Percentiles rank a stretch among this genome's conserved stretches.
Evolutionary conservation across 2,888 invertebrate genomes (phyloP).

Genomic region (Allacma fusca): DNA sequence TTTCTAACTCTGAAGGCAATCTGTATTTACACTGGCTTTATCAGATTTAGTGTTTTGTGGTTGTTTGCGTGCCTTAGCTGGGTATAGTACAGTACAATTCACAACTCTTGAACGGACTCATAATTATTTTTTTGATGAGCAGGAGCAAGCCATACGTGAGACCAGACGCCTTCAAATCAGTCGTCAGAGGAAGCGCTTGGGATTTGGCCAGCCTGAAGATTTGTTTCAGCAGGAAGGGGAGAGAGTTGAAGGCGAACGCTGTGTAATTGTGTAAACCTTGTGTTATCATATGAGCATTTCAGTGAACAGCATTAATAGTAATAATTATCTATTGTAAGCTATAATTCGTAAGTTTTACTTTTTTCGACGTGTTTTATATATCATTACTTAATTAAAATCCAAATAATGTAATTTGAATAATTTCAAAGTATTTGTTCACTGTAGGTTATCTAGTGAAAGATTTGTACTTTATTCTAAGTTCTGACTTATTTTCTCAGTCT

Average conservation of each 20-base stretch:
- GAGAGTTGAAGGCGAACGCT: slow-evolving; percentile 54
- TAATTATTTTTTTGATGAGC: background rate
- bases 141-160: slow-evolving; percentile 62
- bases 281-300: background rate
- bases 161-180: slow-evolving; percentile 52
- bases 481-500: too few species aligned
- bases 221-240: slow-evolving; percentile 58
- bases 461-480: too few species aligned
- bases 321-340: slow-evolving; percentile 4
- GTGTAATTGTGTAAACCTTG: slow-evolving; percentile 52
- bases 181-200: slow-evolving; percentile 55
- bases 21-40: too few species aligned
- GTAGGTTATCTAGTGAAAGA: too few species aligned
- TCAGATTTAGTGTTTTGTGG: too few species aligned
- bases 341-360: background rate
- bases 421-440: background rate
- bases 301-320: background rate
- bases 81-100: too few species aligned
- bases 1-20: too few species aligned
- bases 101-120: too few species aligned
- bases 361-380: background rate
- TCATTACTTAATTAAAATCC: background rate
- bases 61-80: too few species aligned
- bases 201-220: slow-evolving; percentile 54
- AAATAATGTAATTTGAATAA: too few species aligned